Conservation (phyloP, 2,113 vertebrate species). For the Pseudolaguvia tuberculata region DNA sequence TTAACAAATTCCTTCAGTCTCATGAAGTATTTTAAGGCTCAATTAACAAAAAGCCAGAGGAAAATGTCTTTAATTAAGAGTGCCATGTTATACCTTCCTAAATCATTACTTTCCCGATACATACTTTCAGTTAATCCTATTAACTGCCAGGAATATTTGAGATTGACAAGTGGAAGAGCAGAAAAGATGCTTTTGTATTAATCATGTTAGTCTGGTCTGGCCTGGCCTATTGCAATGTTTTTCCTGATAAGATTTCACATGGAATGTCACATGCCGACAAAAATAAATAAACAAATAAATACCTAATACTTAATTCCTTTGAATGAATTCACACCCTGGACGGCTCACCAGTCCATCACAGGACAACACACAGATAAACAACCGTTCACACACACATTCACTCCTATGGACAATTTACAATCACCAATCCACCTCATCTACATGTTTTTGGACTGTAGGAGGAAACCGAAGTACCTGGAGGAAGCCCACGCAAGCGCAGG, state of each 20-base stretch:
- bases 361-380: too few species aligned
- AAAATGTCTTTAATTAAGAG: slow-evolving; percentile 25
- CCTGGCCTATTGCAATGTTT: neutral
- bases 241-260: neutral
- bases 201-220: slow-evolving; percentile 4
- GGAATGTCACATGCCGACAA: neutral
- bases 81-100: neutral
- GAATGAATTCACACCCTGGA: too few species aligned
- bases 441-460: too few species aligned
- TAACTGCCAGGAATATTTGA: slow-evolving; percentile 21
- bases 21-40: slow-evolving; percentile 26
- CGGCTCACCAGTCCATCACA: too few species aligned
- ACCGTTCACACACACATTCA: too few species aligned
- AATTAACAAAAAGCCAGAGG: slow-evolving; percentile 31
- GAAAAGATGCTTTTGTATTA: slow-evolving; percentile 29
- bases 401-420: too few species aligned
- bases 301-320: neutral
- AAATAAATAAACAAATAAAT: neutral
- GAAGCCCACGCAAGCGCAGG: too few species aligned
- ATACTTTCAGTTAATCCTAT: slow-evolving; percentile 28
- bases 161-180: neutral
- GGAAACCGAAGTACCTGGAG: too few species aligned
- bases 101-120: slow-evolving; percentile 29
- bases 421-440: too few species aligned
- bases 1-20: slow-evolving; percentile 35